Base-by-base conservation (phyloP, 1,140 invertebrate species). In the Tenebrio molitor region DNA sequence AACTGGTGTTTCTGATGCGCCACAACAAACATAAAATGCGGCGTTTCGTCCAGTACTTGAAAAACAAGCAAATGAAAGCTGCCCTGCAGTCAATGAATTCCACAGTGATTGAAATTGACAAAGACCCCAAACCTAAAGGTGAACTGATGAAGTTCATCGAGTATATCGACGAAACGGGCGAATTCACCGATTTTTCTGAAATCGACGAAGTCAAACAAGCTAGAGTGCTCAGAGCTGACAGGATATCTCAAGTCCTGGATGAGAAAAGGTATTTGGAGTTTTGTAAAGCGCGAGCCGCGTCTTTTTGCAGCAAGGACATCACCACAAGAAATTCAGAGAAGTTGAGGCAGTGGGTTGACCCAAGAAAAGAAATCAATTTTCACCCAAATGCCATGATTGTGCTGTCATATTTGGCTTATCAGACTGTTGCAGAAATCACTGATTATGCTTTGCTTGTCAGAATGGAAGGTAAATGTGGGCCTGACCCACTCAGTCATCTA, bases 371-470 rank as follows among this genome's bases (percentile, higher is more conserved):
- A 67, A 74, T 86, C 10, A 85, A 83, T 64, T 81, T 87, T 62
- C 82, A 79, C 7, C 29, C 76, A 2, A 77, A 79, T 44, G 88
- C 88, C 1, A 75, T 90, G 66, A 90, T 91, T 81, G 87, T 91
- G 1, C 77, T 92, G 33, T 86, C 87, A 71, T 92, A 91, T 78
- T 83, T 91, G 72, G 90, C 90, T 2, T 91, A 91, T 83, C 90
- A 92, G 80, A 91, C 89, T 14, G 88, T 92, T 1, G 91, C 90
- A 16, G 88, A 91, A 79, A 86, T 92, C 68, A 87, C 90, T 29
- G 91, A 92, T 82, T 86, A 89, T 69, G 88, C 90, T 8, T 85
- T 91, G 64, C 75, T 91, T 46, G 87, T 91, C 1, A 84, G 90
- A 72, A 87, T 88, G 76, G 90, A 91, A 78, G 81, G 81, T 67